A percentile compares a stretch with the other conserved stretches of the same genome.
Conservation (phyloP, 53 echinoderm and acorn worm species). For the Stichopus horrens region DNA sequence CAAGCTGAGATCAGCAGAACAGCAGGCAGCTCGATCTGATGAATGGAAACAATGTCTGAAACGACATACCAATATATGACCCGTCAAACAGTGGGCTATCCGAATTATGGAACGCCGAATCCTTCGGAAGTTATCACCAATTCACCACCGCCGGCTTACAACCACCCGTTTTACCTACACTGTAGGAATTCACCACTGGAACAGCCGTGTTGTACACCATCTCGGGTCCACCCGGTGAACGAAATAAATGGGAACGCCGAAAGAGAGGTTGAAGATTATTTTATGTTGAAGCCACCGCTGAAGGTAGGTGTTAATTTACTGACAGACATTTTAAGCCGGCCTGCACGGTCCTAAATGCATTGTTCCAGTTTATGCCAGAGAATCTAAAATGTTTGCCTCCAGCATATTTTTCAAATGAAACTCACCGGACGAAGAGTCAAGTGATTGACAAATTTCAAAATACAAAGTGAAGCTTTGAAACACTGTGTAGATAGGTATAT, state of each 20-base stretch:
- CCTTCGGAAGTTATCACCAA: background rate
- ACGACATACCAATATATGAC: background rate
- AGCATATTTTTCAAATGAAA: too few relatives aligned
- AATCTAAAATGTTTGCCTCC: too few relatives aligned
- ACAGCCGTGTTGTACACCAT: background rate
- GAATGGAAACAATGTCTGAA: background rate
- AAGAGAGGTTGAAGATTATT: constrained; percentile 5
- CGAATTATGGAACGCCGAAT: background rate
- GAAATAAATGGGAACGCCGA: background rate
- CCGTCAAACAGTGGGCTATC: constrained; percentile 5
- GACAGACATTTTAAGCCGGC: too few relatives aligned
- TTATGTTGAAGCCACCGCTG: background rate
- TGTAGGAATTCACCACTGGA: background rate
- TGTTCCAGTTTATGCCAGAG: too few relatives aligned
- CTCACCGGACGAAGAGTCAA: too few relatives aligned
- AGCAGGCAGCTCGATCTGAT: too few relatives aligned
- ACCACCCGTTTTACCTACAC: background rate
- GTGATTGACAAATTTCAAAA: too few relatives aligned
- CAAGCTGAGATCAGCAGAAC: too few relatives aligned
- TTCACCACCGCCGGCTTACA: background rate
- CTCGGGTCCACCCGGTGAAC: background rate
- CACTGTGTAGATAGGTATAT: too few relatives aligned
- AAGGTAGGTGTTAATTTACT: background rate
- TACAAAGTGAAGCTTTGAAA: too few relatives aligned
- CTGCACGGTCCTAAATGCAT: too few relatives aligned